phyloP scores from a whole-genome alignment of 1,140 invertebrate genomes.

The Eueides isabella region DNA sequence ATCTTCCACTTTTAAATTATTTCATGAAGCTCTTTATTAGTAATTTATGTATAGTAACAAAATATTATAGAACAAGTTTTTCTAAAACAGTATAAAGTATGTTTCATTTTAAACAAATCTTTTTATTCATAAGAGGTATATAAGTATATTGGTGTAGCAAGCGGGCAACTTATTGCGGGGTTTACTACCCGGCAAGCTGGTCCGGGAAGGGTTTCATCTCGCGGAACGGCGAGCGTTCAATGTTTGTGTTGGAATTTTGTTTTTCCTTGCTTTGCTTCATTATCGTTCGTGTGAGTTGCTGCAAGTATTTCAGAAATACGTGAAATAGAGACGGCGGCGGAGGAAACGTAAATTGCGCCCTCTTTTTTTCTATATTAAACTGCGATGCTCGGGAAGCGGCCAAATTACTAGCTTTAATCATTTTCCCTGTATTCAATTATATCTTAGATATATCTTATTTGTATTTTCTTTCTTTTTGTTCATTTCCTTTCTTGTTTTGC shows the following conservation, averaged over 20 bases:
- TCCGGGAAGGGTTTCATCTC: background rate
- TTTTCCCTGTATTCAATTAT: background rate
- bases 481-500: background rate
- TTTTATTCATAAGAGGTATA: background rate
- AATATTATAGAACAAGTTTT: background rate
- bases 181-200: background rate
- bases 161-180: background rate
- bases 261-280: background rate
- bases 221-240: background rate
- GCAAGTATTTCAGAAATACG: background rate
- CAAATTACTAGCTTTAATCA: background rate
- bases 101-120: background rate
- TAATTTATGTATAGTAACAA: background rate
- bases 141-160: too few relatives aligned
- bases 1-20: background rate
- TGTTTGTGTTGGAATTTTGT: constrained; percentile 1
- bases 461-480: background rate
- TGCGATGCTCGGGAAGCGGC: background rate
- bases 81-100: too few relatives aligned
- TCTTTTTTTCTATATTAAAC: background rate
- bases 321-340: background rate
- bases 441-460: background rate
- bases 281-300: constrained; percentile 1
- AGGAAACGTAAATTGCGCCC: background rate
- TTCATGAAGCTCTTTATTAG: too few relatives aligned